Evolutionary conservation across 2,113 vertebrate species (phyloP).

Genomic region (Anarhynchus alexandrinus): DNA sequence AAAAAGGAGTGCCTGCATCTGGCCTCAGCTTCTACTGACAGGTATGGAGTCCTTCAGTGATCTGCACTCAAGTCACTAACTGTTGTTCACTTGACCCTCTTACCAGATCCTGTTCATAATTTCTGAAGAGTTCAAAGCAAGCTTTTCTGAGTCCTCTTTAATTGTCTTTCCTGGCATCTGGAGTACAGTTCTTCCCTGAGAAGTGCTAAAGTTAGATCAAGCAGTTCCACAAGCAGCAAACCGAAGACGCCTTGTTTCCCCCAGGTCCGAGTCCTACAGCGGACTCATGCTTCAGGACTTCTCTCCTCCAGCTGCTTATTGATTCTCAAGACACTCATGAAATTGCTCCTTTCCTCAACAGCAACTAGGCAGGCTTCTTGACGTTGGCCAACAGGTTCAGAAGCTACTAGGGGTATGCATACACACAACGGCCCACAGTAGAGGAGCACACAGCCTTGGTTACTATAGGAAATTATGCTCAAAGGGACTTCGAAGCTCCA

Average conservation of each 20-base stretch:
- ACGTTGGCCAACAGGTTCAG: background rate
- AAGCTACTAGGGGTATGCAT: background rate
- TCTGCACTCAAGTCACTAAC: background rate
- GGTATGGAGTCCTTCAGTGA: background rate
- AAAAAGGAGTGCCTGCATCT: background rate
- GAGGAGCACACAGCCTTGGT: background rate
- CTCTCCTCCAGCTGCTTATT: background rate
- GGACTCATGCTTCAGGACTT: background rate
- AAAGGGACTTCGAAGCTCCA: background rate
- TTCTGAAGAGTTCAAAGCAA: slow-evolving; percentile 26
- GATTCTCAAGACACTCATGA: background rate
- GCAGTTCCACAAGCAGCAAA: background rate
- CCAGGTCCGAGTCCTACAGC: background rate
- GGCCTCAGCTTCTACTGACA: background rate
- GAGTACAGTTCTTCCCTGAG: background rate
- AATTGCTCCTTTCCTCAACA: background rate
- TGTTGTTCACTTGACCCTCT: background rate
- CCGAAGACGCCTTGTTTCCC: background rate
- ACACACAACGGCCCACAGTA: accelerated
- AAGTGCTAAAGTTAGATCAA: slow-evolving; percentile 12
- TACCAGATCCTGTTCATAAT: background rate
- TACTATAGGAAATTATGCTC: background rate
- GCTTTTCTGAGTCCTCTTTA: background rate
- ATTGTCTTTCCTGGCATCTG: background rate
- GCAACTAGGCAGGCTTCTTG: background rate